Conservation (phyloP, 1,140 invertebrate species). For the Drosophila yakuba region DNA sequence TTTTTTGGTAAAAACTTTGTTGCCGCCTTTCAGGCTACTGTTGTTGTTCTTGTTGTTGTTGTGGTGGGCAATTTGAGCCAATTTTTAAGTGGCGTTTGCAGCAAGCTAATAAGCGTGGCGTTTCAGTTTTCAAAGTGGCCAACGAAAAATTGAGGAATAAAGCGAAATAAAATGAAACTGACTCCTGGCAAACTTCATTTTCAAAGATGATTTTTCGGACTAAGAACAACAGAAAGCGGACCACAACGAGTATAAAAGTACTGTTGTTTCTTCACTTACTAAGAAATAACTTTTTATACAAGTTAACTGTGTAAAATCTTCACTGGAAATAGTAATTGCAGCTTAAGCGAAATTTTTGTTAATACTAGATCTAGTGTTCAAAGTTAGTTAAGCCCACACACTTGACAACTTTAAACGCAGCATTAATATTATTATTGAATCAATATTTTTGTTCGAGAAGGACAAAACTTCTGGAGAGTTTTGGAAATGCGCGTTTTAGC, state of each 20-base stretch:
- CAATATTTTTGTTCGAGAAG: not conserved
- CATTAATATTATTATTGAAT: not conserved
- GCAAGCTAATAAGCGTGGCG: conserved; percentile 74
- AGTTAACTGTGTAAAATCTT: not conserved
- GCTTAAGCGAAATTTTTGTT: too few relatives aligned
- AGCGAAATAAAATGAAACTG: conserved; percentile 38
- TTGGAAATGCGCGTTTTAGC: not conserved
- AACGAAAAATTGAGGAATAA: conserved; percentile 32
- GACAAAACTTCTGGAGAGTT: not conserved
- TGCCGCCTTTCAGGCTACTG: conserved; percentile 6
- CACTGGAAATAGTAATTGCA: too few relatives aligned
- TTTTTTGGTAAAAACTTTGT: conserved; percentile 8
- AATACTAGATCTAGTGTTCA: too few relatives aligned
- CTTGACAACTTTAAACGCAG: not conserved
- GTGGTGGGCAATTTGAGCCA: conserved; percentile 60
- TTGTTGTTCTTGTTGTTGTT: conserved; percentile 6
- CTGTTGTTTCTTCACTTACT: too few relatives aligned
- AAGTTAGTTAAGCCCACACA: not conserved
- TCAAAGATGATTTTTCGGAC: not conserved
- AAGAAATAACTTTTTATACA: too few relatives aligned
- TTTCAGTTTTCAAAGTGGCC: conserved; percentile 66
- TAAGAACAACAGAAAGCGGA: too few relatives aligned
- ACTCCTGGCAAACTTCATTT: conserved; percentile 28
- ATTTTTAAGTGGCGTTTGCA: conserved; percentile 67
- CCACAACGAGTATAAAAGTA: too few relatives aligned